Evolutionary conservation across 2,888 invertebrate genomes (phyloP), one percentile per base, ranked within the genome.

Genomic region (Thecophora atra): DNA sequence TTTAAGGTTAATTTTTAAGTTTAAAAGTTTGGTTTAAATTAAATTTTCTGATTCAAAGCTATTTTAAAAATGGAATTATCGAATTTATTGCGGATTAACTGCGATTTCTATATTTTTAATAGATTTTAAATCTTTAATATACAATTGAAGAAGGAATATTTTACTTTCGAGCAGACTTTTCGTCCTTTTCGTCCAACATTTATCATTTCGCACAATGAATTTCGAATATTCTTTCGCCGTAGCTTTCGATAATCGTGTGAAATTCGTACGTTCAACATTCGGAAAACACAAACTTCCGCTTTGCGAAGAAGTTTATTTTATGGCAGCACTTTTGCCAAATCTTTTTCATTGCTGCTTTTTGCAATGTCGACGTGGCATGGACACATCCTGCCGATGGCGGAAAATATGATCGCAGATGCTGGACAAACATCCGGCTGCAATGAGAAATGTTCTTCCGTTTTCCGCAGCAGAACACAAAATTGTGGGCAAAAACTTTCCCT

Each of bases 381-480:
- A 72, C 28, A 58, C 47, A 56, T 72, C 56, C 72, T 63, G 63
- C 54, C 68, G 21, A 62, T 21, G 44, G 62, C 68, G 64, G 68
- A 68, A 68, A 64, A 64, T 72, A 68, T 72, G 72, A 72, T 63
- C 68, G 64, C 63, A 63, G 26, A 62, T 62, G 47, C 68, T 64
- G 72, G 72, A 63, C 72, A 72, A 72, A 68, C 72, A 68, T 72
- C 72, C 72, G 68, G 68, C 37, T 37, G 51, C 44, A 63, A 68
- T 68, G 72, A 72, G 56, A 68, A 68, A 72, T 72, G 68, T 63
- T 30, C 44, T 72, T 72, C 72, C 68, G 72, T 64, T 58, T 54
- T 54, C 24, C 13, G 26, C 24, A 54, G 24, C 19, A 21, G 21
- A 13, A 58, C 15, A 58, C 15, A 58, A 58, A 13, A 17, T 58